These are phyloP conservation scores for Chelmon rostratus DNA, from an alignment of 2,797 vertebrate genomes.

Conservation along the genomic window DNA sequence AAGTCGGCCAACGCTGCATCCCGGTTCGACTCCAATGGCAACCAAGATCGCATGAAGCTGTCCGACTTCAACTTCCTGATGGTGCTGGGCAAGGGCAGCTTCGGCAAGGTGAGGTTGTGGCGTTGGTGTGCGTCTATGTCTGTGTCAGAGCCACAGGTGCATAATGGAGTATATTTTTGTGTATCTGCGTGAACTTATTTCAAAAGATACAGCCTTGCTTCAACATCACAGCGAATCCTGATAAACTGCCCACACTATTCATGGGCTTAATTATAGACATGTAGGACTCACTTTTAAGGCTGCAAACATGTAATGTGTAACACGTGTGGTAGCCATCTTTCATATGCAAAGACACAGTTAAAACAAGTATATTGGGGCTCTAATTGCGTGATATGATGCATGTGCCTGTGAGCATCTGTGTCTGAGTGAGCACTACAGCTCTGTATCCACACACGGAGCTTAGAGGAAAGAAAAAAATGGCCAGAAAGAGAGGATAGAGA, in stretches of 20 bases:
- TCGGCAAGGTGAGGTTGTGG: conserved; percentile 91
- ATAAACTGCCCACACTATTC: not conserved
- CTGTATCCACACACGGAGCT: conserved; percentile 26
- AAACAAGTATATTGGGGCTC: not conserved
- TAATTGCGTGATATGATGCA: conserved; percentile 4
- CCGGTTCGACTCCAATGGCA: conserved; percentile 95
- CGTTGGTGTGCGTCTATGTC: conserved; percentile 1
- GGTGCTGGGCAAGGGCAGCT: conserved; percentile 98
- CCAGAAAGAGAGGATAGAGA: conserved; percentile 40
- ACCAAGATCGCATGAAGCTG: conserved; percentile 94
- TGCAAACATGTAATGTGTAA: not conserved
- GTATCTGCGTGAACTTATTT: no score
- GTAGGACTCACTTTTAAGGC: no score
- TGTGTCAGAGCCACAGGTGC: not conserved
- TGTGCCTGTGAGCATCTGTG: not conserved
- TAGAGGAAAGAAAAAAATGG: conserved; percentile 34
- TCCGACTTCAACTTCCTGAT: conserved; percentile 98
- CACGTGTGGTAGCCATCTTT: not conserved
- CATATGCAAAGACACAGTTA: not conserved
- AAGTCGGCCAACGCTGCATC: conserved; percentile 90
- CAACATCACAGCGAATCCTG: not conserved
- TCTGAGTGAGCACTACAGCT: conserved; percentile 4
- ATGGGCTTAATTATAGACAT: not conserved
- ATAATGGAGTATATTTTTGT: not conserved
- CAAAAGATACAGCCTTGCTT: not conserved